These are phyloP conservation scores for Poicephalus meyeri DNA, from an alignment of 2,113 vertebrate species.

Conservation along the genomic window DNA sequence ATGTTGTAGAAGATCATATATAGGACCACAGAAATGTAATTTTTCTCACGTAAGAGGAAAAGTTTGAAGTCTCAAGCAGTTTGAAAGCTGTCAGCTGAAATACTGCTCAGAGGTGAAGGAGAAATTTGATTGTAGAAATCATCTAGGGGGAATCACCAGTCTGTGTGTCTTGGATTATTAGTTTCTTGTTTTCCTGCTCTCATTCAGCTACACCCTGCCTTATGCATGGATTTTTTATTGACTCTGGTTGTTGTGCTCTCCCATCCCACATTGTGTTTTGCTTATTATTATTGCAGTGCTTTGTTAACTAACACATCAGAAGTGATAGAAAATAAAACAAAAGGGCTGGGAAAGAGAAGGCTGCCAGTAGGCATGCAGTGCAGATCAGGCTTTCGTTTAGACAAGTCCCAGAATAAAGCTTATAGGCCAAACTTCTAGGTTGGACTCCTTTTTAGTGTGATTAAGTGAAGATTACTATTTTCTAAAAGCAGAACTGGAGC, in stretches of 20 bases:
- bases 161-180: neutral
- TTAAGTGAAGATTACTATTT: neutral
- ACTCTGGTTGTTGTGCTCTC: neutral
- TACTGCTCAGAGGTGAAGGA: neutral
- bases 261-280: neutral
- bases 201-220: neutral
- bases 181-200: neutral
- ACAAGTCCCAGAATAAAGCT: neutral
- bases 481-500: neutral
- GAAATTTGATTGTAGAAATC: neutral
- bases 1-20: neutral
- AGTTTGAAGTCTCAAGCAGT: neutral
- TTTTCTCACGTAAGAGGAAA: neutral
- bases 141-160: neutral
- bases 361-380: accelerated
- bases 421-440: neutral
- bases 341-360: neutral
- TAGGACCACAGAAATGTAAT: neutral
- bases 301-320: neutral
- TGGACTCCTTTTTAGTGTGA: neutral
- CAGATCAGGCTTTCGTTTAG: neutral
- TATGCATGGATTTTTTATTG: neutral
- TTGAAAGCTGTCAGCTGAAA: neutral
- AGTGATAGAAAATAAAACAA: neutral
- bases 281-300: neutral